Conservation (phyloP, 2,888 invertebrate species). For the Pyrgus malvae region DNA sequence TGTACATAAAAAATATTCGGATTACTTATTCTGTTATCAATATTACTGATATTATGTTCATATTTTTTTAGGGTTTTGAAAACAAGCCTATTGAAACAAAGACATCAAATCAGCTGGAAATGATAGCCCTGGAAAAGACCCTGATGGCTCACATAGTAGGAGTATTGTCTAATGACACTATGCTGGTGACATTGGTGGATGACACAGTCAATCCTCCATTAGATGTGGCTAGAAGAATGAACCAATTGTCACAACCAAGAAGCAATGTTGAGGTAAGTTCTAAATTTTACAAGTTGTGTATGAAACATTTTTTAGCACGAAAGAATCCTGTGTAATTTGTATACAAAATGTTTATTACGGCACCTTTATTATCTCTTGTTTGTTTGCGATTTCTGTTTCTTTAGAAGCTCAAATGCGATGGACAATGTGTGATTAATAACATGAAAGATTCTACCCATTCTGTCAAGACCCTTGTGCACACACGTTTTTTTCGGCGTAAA, state of each 20-base stretch:
- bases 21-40: not conserved
- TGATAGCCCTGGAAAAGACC: conserved; percentile 85
- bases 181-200: conserved; percentile 84
- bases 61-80: conserved; percentile 69
- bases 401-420: too few relatives aligned
- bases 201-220: conserved; percentile 74
- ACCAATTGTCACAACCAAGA: conserved; percentile 64
- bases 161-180: conserved; percentile 72
- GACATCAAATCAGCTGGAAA: conserved; percentile 84
- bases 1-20: too few relatives aligned
- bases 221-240: conserved; percentile 81
- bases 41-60: not conserved
- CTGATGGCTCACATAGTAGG: conserved; percentile 82
- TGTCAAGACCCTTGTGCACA: too few relatives aligned
- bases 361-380: too few relatives aligned
- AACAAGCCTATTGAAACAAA: conserved; percentile 79
- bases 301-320: not conserved
- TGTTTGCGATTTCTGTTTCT: too few relatives aligned
- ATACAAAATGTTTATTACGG: too few relatives aligned
- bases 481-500: too few relatives aligned
- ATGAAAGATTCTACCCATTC: too few relatives aligned
- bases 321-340: not conserved
- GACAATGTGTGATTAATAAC: too few relatives aligned
- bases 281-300: not conserved
- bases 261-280: conserved; percentile 61